phyloP scores from a whole-genome alignment of 1,140 invertebrate species.

The Medauroidea extradentata region DNA sequence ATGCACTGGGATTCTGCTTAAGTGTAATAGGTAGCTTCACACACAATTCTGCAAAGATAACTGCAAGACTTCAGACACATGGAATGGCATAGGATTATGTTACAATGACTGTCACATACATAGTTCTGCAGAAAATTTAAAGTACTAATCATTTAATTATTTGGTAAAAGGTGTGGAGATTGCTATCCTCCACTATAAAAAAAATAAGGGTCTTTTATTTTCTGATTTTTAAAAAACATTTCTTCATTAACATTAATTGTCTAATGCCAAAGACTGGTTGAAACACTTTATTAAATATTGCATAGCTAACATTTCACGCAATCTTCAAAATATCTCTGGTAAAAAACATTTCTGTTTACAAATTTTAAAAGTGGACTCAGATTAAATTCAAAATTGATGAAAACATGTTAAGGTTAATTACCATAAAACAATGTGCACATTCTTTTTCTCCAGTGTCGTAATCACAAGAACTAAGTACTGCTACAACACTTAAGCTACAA shows the following conservation, averaged over 20 bases:
- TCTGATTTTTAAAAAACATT: neutral
- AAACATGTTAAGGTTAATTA: neutral
- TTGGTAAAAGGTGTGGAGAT: neutral
- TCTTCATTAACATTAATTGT: neutral
- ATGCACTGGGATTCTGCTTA: neutral
- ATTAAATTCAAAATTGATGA: too few species aligned
- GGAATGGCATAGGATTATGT: neutral
- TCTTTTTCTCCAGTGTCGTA: conserved; percentile 11
- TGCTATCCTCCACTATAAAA: neutral
- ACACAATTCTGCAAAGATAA: neutral
- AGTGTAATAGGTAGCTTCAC: neutral
- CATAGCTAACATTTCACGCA: too few species aligned
- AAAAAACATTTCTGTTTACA: neutral
- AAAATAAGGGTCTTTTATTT: neutral
- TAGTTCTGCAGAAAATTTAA: neutral
- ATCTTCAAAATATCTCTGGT: too few species aligned
- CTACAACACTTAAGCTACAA: conserved; percentile 9
- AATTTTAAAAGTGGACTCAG: neutral
- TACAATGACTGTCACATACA: neutral
- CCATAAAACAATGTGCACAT: conserved; percentile 14
- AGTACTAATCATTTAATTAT: neutral
- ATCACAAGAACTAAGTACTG: conserved; percentile 5
- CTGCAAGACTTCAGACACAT: neutral
- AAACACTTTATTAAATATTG: too few species aligned
- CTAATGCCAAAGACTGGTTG: neutral